Conservation (phyloP, 1,140 invertebrate species). For the Drosophila nebulosa region DNA sequence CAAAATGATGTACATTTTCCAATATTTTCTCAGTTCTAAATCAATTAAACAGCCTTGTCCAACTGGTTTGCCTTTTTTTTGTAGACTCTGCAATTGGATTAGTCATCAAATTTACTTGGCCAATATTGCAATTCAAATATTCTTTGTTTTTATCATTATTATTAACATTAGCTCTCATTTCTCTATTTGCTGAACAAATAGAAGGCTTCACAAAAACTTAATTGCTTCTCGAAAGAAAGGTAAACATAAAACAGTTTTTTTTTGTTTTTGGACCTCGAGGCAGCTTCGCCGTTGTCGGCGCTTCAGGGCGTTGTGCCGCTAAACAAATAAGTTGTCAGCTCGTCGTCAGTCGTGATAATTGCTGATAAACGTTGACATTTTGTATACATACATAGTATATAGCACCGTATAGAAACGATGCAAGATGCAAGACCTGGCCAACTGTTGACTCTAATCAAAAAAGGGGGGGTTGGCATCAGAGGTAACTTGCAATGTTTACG, state of each 20-base stretch:
- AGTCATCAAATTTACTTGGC: not conserved
- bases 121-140: not conserved
- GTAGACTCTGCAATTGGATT: not conserved
- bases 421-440: slow-evolving; percentile 13
- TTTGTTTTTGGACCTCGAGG: slow-evolving; percentile 21
- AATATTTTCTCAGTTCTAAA: too few species aligned
- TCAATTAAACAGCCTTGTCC: not conserved
- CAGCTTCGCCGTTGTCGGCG: slow-evolving; percentile 17
- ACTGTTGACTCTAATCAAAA: slow-evolving; percentile 67
- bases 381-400: slow-evolving; percentile 11
- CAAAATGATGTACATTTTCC: too few species aligned
- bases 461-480: slow-evolving; percentile 15
- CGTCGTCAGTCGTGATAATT: slow-evolving; percentile 38
- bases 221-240: slow-evolving; percentile 48
- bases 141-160: not conserved
- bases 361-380: slow-evolving; percentile 56
- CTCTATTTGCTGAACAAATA: slow-evolving; percentile 50
- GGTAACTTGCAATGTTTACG: not conserved
- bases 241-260: slow-evolving; percentile 34
- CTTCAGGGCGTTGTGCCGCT: slow-evolving; percentile 49
- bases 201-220: slow-evolving; percentile 46
- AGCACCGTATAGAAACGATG: not conserved
- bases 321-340: slow-evolving; percentile 59
- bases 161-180: slow-evolving; percentile 23
- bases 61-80: not conserved